These are phyloP conservation scores for Drosophila hydei DNA, from an alignment of 1,140 invertebrate species.

Conservation along the genomic window DNA sequence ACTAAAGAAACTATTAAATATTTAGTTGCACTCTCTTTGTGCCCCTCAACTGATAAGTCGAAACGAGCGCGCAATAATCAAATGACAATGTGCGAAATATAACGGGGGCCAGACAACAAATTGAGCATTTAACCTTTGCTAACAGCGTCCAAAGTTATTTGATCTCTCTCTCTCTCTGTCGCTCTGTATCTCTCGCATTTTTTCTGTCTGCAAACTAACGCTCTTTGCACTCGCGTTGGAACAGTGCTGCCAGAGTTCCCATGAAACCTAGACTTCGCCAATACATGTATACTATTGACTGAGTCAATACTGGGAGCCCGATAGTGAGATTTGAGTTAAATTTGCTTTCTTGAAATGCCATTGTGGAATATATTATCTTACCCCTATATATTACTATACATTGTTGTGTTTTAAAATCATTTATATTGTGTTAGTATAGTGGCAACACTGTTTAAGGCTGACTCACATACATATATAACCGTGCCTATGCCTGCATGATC, in stretches of 20 bases:
- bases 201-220: neutral
- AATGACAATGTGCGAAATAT: conserved; percentile 63
- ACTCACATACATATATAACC: no score
- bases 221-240: neutral
- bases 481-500: conserved; percentile 54
- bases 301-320: no score
- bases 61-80: conserved; percentile 44
- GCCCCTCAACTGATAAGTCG: conserved; percentile 31
- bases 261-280: neutral
- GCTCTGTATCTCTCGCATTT: conserved; percentile 2
- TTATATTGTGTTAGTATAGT: no score
- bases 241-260: neutral
- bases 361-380: no score
- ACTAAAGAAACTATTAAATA: conserved; percentile 32
- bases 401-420: no score
- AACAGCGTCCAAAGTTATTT: conserved; percentile 47
- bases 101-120: conserved; percentile 57
- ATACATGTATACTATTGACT: no score
- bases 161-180: conserved; percentile 20
- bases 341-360: no score
- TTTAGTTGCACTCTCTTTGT: conserved; percentile 22
- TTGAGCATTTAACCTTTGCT: conserved; percentile 79
- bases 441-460: conserved; percentile 20
- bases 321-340: no score
- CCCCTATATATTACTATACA: no score